These are phyloP conservation scores for Sprattus sprattus DNA, from an alignment of 2,113 vertebrate genomes.

Conservation along the genomic window DNA sequence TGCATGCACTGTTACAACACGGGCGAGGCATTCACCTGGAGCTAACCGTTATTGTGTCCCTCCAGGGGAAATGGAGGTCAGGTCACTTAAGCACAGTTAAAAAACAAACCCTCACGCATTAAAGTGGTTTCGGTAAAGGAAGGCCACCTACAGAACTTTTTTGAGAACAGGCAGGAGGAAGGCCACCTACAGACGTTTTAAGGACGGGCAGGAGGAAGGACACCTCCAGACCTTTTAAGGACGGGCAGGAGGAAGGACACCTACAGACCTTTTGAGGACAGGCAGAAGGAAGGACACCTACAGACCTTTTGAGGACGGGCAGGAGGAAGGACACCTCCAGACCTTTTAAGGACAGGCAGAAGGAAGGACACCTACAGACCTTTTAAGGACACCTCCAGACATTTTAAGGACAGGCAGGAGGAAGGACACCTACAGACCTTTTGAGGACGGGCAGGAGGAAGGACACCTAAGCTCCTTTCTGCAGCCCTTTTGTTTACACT, in stretches of 20 bases:
- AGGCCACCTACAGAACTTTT: neutral
- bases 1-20: neutral
- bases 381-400: neutral
- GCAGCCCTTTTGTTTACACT: conserved; percentile 1
- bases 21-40: neutral
- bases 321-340: too few relatives aligned
- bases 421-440: too few relatives aligned
- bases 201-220: neutral
- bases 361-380: too few relatives aligned
- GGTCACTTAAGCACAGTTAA: neutral
- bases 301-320: too few relatives aligned
- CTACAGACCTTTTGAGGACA: neutral
- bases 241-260: neutral
- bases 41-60: conserved; percentile 6
- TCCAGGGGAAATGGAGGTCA: neutral
- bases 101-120: neutral
- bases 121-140: neutral
- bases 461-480: neutral
- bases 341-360: too few relatives aligned
- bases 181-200: neutral
- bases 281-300: neutral
- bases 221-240: neutral
- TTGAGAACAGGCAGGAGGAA: neutral
- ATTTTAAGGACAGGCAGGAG: too few relatives aligned
- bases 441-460: neutral